Conservation (phyloP, 1,140 invertebrate species). For the Trachelipus rathkii region DNA sequence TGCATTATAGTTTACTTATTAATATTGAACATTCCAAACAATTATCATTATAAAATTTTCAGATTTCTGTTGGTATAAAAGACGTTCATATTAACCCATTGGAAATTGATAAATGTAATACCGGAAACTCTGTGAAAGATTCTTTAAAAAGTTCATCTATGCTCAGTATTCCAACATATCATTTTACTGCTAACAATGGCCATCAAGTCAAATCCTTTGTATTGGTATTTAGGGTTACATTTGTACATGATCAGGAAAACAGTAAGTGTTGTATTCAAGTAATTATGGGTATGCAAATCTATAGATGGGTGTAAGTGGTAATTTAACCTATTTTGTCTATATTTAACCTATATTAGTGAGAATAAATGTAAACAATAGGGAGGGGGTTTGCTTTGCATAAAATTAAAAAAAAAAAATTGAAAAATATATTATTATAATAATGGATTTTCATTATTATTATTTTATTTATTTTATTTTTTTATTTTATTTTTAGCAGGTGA, state of each 20-base stretch:
- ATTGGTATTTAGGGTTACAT: conserved; percentile 70
- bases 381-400: too few relatives aligned
- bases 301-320: too few relatives aligned
- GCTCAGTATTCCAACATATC: conserved; percentile 77
- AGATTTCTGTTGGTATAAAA: conserved; percentile 64
- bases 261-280: conserved; percentile 23
- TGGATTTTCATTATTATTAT: too few relatives aligned
- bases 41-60: conserved; percentile 19
- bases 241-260: conserved; percentile 47
- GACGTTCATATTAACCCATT: conserved; percentile 77
- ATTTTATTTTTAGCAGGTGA: conserved; percentile 30
- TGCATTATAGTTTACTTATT: too few relatives aligned
- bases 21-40: too few relatives aligned
- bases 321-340: too few relatives aligned
- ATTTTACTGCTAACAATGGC: conserved; percentile 73
- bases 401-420: too few relatives aligned
- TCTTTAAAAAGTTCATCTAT: conserved; percentile 60
- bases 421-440: too few relatives aligned
- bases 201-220: conserved; percentile 83
- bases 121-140: background rate
- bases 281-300: too few relatives aligned
- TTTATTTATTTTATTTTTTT: background rate
- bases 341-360: too few relatives aligned
- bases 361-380: too few relatives aligned
- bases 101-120: conserved; percentile 43